A percentile compares a stretch with the other conserved stretches of the same genome.
phyloP scores from a whole-genome alignment of 2,797 vertebrate species.

The Schizopygopsis pylzovi region DNA sequence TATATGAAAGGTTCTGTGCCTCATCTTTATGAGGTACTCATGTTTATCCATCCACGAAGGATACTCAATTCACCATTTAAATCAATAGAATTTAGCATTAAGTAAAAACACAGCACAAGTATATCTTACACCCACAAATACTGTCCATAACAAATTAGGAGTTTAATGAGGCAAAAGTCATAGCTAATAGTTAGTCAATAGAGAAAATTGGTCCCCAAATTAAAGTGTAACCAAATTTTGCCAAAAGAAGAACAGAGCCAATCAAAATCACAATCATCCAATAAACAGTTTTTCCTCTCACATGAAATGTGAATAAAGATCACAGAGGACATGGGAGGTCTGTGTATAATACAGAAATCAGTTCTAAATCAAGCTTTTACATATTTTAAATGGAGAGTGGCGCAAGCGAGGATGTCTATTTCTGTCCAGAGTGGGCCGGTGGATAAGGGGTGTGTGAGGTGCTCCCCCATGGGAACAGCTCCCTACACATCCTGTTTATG shows the following conservation, averaged over 20 bases:
- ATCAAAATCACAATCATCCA: not conserved
- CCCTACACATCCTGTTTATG: conserved; percentile 77
- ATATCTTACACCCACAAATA: no score
- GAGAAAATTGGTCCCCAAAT: not conserved
- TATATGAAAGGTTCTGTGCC: no score
- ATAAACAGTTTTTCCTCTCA: not conserved
- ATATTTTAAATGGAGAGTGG: not conserved
- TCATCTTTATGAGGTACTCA: not conserved
- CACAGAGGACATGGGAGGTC: not conserved
- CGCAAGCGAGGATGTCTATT: conserved; percentile 66
- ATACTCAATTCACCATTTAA: not conserved
- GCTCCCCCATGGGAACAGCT: conserved; percentile 68
- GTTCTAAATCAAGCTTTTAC: conserved; percentile 5
- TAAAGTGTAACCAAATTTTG: not conserved
- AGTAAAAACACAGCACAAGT: not conserved
- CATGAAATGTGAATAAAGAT: not conserved
- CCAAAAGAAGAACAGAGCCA: not conserved
- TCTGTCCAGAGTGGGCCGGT: conserved; percentile 72
- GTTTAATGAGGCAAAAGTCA: not conserved
- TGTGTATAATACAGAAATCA: not conserved
- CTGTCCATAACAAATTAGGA: not conserved
- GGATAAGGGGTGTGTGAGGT: conserved; percentile 68
- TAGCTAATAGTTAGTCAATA: not conserved
- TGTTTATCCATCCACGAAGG: not conserved
- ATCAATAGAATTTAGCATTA: not conserved